phyloP scores from a whole-genome alignment of 1,140 invertebrate species.

The Bombus superbus region DNA sequence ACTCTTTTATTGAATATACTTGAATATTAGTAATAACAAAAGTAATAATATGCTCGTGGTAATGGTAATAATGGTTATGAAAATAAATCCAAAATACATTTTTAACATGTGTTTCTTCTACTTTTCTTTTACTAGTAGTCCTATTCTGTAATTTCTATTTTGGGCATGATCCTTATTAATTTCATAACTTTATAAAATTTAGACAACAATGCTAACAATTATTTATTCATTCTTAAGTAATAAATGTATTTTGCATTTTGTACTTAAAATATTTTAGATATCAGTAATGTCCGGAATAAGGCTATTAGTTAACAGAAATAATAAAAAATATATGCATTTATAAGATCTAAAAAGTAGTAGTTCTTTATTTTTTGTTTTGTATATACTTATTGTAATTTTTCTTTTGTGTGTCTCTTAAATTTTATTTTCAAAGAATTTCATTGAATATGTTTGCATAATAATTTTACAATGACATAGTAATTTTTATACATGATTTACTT shows the following conservation, averaged over 20 bases:
- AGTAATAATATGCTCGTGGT: constrained; percentile 12
- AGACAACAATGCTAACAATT: constrained; percentile 1
- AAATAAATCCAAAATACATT: constrained; percentile 52
- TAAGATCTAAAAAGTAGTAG: constrained; percentile 42
- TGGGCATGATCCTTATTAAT: constrained; percentile 7
- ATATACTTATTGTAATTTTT: constrained; percentile 36
- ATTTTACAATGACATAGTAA: constrained; percentile 10
- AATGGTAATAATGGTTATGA: constrained; percentile 29
- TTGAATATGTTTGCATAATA: constrained; percentile 31
- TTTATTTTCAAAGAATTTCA: constrained; percentile 3
- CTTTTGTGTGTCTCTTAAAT: constrained; percentile 35
- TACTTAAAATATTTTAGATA: constrained; percentile 31
- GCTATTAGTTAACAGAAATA: constrained; percentile 50
- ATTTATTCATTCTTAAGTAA: constrained; percentile 1
- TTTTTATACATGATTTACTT: constrained; percentile 11
- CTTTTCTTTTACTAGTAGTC: constrained; percentile 46
- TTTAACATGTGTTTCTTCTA: constrained; percentile 51
- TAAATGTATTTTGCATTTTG: constrained; percentile 18
- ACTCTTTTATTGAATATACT: constrained; percentile 36
- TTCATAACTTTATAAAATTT: neutral
- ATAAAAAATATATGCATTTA: constrained; percentile 51
- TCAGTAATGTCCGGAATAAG: constrained; percentile 43
- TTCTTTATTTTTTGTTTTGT: constrained; percentile 45
- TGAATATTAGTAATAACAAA: constrained; percentile 15
- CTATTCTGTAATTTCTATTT: constrained; percentile 39